Percentiles rank a stretch among this genome's conserved stretches.
Conservation (phyloP, 2,888 invertebrate species). For the Carabus problematicus region DNA sequence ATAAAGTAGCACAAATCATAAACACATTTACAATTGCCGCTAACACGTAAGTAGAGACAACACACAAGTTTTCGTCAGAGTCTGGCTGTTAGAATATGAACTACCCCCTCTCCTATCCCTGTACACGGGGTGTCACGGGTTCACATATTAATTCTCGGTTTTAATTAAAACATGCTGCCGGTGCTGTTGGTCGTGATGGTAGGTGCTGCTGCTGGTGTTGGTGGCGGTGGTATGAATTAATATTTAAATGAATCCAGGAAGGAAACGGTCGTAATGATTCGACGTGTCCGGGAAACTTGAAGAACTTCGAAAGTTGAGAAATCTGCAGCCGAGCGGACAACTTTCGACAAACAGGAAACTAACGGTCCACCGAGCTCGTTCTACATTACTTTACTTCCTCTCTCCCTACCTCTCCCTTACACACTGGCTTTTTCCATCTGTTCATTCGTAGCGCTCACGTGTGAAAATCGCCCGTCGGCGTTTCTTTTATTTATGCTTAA, state of each 20-base stretch:
- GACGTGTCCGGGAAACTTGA: conserved; percentile 10
- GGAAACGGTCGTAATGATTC: conserved; percentile 29
- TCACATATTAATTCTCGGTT: conserved; percentile 34
- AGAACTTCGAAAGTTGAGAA: conserved; percentile 36
- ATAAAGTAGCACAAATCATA: too few species aligned
- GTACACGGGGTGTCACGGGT: background rate
- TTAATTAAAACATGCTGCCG: conserved; percentile 31
- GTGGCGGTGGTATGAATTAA: conserved; percentile 17
- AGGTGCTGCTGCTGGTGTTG: background rate
- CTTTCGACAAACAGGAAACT: conserved; percentile 27
- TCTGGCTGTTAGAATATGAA: too few species aligned
- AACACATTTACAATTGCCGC: too few species aligned
- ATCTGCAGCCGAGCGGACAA: conserved; percentile 26
- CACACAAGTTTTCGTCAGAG: too few species aligned
- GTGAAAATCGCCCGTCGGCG: too few species aligned
- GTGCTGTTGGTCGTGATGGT: too few species aligned
- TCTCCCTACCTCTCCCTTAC: too few species aligned
- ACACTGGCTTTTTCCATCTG: too few species aligned
- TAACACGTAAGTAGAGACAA: too few species aligned
- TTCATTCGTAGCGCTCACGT: too few species aligned
- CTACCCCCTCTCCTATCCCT: too few species aligned
- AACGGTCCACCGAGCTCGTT: conserved; percentile 15
- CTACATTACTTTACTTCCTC: background rate
- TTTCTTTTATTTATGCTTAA: too few species aligned
- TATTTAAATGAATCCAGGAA: conserved; percentile 33